Percentiles rank a stretch among this genome's conserved stretches.
Evolutionary conservation across 2,888 invertebrate species (phyloP).

Genomic region (Trypoxylon attenuatum): DNA sequence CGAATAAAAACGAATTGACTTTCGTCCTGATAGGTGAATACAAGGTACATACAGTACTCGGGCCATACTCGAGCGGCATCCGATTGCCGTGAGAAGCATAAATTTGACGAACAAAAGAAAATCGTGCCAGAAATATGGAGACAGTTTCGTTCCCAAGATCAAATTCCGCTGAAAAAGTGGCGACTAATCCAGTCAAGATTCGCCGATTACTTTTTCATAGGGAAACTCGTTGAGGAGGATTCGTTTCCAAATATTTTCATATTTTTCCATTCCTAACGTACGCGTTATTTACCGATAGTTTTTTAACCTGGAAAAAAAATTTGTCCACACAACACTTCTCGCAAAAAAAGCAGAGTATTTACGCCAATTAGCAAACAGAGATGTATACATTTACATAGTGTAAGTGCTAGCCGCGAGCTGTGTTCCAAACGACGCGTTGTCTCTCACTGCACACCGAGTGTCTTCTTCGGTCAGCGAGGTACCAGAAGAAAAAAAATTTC

Average conservation of each 20-base stretch:
- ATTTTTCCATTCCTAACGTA: slow-evolving; percentile 48
- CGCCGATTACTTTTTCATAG: slow-evolving; percentile 39
- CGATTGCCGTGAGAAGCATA: background rate
- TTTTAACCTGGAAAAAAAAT: slow-evolving; percentile 49
- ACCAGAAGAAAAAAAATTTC: background rate
- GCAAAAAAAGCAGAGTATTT: slow-evolving; percentile 71
- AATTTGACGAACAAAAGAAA: background rate
- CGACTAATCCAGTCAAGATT: slow-evolving; percentile 33
- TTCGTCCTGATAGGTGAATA: slow-evolving; percentile 4
- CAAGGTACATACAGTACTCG: background rate
- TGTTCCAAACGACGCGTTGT: slow-evolving; percentile 65
- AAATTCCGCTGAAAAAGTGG: slow-evolving; percentile 32
- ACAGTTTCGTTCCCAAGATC: slow-evolving; percentile 15
- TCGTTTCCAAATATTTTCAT: slow-evolving; percentile 43
- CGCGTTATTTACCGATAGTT: slow-evolving; percentile 62
- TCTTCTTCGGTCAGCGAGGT: background rate
- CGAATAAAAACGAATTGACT: no score
- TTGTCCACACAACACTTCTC: slow-evolving; percentile 69
- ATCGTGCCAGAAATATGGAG: slow-evolving; percentile 1
- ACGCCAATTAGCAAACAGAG: slow-evolving; percentile 72
- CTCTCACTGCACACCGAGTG: background rate
- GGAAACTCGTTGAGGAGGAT: slow-evolving; percentile 34
- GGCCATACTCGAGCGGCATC: background rate
- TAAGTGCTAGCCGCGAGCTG: slow-evolving; percentile 66
- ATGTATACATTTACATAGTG: slow-evolving; percentile 72